These are phyloP conservation scores for Pseudorhombus dupliciocellatus DNA, from an alignment of 2,113 vertebrate genomes.

Conservation along the genomic window DNA sequence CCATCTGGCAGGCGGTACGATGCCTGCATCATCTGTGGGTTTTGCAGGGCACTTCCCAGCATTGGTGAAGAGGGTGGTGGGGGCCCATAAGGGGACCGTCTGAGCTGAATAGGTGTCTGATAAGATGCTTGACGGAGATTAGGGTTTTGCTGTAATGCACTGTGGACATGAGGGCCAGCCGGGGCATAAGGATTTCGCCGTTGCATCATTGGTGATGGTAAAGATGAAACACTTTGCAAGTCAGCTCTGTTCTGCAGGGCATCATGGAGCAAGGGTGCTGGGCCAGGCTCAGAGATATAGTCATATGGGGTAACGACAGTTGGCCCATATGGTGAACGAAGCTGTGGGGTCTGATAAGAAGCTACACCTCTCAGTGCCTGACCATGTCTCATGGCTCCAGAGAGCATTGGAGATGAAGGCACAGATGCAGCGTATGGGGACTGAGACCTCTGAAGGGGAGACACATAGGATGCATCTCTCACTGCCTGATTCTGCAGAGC, in stretches of 20 bases:
- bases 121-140: conserved; percentile 75
- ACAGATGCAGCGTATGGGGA: conserved; percentile 66
- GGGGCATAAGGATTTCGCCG: conserved; percentile 62
- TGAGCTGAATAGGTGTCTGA: conserved; percentile 64
- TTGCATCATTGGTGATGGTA: conserved; percentile 69
- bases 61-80: conserved; percentile 68
- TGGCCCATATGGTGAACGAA: conserved; percentile 71
- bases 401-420: conserved; percentile 69
- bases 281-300: conserved; percentile 75
- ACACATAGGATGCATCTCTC: conserved; percentile 64
- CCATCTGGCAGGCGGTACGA: conserved; percentile 76
- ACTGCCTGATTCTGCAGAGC: conserved; percentile 69
- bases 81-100: conserved; percentile 56
- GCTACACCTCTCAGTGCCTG: conserved; percentile 64
- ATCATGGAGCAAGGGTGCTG: conserved; percentile 73
- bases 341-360: conserved; percentile 62
- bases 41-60: conserved; percentile 74
- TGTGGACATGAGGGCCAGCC: conserved; percentile 64
- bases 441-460: conserved; percentile 59
- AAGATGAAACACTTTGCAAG: conserved; percentile 59
- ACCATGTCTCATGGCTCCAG: conserved; percentile 73
- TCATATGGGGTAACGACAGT: conserved; percentile 76
- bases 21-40: conserved; percentile 71
- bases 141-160: conserved; percentile 77
- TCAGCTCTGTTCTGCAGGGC: conserved; percentile 74